phyloP scores from a whole-genome alignment of 2,113 vertebrate species.

The Stercorarius parasiticus region DNA sequence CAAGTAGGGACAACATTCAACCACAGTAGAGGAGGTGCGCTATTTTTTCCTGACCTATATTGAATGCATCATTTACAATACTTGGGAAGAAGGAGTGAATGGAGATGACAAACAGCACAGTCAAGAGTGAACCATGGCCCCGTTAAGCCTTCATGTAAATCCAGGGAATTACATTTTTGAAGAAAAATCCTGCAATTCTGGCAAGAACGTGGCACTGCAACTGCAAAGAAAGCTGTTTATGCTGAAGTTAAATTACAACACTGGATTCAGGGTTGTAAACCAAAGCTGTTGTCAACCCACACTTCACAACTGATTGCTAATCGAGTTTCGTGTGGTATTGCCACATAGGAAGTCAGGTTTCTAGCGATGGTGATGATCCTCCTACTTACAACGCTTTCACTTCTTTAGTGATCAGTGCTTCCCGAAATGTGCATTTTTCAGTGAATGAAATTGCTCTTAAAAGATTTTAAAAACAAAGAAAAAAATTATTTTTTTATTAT shows the following conservation, averaged over 20 bases:
- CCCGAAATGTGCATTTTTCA: not conserved
- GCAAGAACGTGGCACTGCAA: not conserved
- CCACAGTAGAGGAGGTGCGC: rapidly evolving
- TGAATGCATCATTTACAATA: not conserved
- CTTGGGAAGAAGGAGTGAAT: not conserved
- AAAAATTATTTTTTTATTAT: not conserved
- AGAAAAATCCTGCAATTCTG: not conserved
- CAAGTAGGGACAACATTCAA: not conserved
- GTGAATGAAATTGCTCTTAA: not conserved
- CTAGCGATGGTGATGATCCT: not conserved
- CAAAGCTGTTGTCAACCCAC: not conserved
- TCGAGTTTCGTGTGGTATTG: not conserved
- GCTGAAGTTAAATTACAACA: not conserved
- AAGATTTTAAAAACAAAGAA: not conserved
- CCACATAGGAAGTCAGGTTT: constrained; percentile 4
- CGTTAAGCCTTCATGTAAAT: not conserved
- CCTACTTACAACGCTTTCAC: not conserved
- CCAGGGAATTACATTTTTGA: not conserved
- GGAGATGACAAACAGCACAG: not conserved
- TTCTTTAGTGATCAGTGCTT: not conserved
- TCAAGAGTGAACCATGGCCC: not conserved
- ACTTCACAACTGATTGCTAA: not conserved
- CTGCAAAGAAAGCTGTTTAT: not conserved
- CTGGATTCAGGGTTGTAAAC: not conserved
- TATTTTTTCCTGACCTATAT: not conserved